Evolutionary conservation across 1,140 invertebrate species (phyloP).

Genomic region (Eriosoma lanigerum): DNA sequence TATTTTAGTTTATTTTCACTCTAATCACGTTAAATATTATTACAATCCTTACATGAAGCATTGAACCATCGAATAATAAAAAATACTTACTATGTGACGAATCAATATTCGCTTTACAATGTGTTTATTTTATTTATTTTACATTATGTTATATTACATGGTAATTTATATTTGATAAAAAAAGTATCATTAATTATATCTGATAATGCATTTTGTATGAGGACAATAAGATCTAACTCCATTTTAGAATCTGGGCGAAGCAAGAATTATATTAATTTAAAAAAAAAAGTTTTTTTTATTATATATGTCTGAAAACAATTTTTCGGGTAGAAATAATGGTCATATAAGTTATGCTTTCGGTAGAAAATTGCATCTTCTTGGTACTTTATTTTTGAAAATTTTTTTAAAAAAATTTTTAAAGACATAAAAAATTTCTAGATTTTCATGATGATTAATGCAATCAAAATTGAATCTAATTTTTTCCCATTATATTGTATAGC

Average conservation of each 20-base stretch:
- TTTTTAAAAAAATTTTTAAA: too few species aligned
- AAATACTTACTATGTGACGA: background rate
- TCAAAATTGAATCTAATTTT: background rate
- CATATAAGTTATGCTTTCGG: too few species aligned
- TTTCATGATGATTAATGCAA: background rate
- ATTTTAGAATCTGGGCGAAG: background rate
- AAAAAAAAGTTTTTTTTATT: too few species aligned
- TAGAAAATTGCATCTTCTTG: too few species aligned
- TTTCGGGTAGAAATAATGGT: too few species aligned
- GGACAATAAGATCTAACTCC: background rate
- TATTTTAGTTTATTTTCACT: background rate
- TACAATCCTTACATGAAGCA: slow-evolving; percentile 12
- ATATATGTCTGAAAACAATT: too few species aligned
- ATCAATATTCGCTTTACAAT: background rate
- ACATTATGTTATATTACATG: slow-evolving; percentile 1
- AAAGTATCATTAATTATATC: background rate
- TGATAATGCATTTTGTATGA: slow-evolving; percentile 3
- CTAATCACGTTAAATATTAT: background rate
- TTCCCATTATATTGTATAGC: background rate
- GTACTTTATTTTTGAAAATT: too few species aligned
- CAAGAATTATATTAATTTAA: too few species aligned
- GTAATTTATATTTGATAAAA: background rate
- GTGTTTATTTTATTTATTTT: too few species aligned
- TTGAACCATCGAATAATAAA: background rate
- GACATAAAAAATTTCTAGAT: too few species aligned